Evolutionary conservation across 1,140 invertebrate genomes (phyloP).

Genomic region (Drosophila rhopaloa): DNA sequence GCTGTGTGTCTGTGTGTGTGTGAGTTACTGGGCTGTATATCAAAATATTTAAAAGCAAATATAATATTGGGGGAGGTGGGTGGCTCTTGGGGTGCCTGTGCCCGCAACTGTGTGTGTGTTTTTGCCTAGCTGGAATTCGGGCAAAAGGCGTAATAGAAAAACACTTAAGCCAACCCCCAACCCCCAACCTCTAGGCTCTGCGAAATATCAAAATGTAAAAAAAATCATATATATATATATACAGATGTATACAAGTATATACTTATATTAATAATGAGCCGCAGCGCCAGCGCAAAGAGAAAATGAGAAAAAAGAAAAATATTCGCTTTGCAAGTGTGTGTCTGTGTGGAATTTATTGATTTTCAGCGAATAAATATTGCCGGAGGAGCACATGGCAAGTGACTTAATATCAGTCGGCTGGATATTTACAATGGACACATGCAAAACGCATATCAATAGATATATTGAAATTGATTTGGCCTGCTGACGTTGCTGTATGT

Average conservation of each 20-base stretch:
- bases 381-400: conserved; percentile 58
- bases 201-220: conserved; percentile 74
- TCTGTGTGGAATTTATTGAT: conserved; percentile 64
- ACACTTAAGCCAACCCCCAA: conserved; percentile 74
- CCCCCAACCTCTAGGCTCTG: conserved; percentile 22
- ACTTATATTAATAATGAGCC: conserved; percentile 51
- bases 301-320: conserved; percentile 52
- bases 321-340: conserved; percentile 21
- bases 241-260: conserved; percentile 41
- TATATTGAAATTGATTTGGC: conserved; percentile 78
- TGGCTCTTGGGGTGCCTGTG: conserved; percentile 17
- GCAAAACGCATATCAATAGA: conserved; percentile 33
- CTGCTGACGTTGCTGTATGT: conserved; percentile 56
- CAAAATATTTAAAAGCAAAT: conserved; percentile 84
- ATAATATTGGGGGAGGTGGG: conserved; percentile 71
- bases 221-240: conserved; percentile 63
- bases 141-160: conserved; percentile 75
- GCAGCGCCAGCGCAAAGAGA: conserved; percentile 62
- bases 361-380: conserved; percentile 65
- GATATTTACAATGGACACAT: conserved; percentile 49
- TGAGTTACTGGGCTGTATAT: conserved; percentile 69
- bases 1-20: conserved; percentile 26
- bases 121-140: conserved; percentile 30
- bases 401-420: conserved; percentile 55
- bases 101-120: conserved; percentile 3